A percentile compares a stretch with the other conserved stretches of the same genome.
These are phyloP conservation scores for Chrysopa pallens DNA, from an alignment of 1,140 invertebrate species.

Conservation along the genomic window DNA sequence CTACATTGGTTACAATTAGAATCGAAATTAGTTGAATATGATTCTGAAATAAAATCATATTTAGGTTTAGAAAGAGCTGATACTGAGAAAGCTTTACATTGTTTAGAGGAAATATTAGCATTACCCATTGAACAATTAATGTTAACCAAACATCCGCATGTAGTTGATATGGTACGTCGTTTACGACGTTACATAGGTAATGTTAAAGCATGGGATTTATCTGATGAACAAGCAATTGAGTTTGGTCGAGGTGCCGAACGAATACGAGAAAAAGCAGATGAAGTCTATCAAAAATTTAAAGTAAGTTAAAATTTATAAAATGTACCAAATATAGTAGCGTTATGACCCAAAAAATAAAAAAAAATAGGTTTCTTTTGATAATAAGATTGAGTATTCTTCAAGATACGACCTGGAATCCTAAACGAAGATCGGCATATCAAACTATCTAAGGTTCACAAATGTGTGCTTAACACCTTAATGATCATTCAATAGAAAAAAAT, in stretches of 20 bases:
- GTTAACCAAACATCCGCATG: constrained; percentile 69
- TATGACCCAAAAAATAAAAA: too few species aligned
- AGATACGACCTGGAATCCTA: too few species aligned
- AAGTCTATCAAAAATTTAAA: constrained; percentile 42
- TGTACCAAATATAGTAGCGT: too few species aligned
- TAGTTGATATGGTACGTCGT: constrained; percentile 57
- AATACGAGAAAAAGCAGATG: constrained; percentile 44
- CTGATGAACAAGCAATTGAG: constrained; percentile 31
- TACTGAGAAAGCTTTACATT: constrained; percentile 22
- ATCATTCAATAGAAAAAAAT: too few species aligned
- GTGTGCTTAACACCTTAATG: too few species aligned
- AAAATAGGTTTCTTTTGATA: too few species aligned
- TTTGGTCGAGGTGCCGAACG: constrained; percentile 45
- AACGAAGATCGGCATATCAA: too few species aligned
- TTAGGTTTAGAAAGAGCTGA: constrained; percentile 21
- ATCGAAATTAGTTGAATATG: constrained; percentile 13
- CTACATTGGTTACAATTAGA: constrained; percentile 13
- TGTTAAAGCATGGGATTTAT: constrained; percentile 46
- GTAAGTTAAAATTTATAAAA: constrained; percentile 15
- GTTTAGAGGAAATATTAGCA: constrained; percentile 36
- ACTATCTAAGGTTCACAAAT: too few species aligned
- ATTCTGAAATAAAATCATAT: constrained; percentile 13
- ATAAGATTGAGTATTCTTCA: too few species aligned
- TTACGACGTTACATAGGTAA: constrained; percentile 58
- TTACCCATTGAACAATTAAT: constrained; percentile 55